Evolutionary conservation across 2,888 invertebrate genomes (phyloP), one percentile per base, ranked within the genome.

Genomic region (Lepeophtheirus nordmannii): DNA sequence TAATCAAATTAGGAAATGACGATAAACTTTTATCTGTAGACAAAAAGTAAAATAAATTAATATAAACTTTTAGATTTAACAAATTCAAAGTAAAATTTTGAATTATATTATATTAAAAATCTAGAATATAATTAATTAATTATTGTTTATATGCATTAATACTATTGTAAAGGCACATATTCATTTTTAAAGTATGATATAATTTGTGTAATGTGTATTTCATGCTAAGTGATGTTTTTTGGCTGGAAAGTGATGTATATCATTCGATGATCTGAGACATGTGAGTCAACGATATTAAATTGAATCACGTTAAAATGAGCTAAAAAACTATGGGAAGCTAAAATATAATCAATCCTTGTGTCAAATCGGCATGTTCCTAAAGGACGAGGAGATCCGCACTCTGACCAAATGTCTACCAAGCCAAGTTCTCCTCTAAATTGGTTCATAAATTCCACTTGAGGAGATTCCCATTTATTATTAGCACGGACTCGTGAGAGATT

Each of bases 401-500:
- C 53, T 17, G 14, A 1, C 53, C 53, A 46, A 17, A 46, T 14
- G 17, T 46, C 53, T 3, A 46, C 8, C n/a, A 46, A 17, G 14
- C 53, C 53, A 46, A 46, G 53, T 14, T 14, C 53, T 46, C 53
- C 23, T 20, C 60, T 39, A 14, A 63, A 37, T 30, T 12, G 17
- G 23, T 63, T 56, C 22, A 53, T 63, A 9, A 63, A 10, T 2
- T 63, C 53, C 22, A 56, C 37, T n/a, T 56, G 46, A 14, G 63
- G 63, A 22, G 22, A 12, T 37, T 63, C 63, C 63, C 63, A 63
- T 20, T 11, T 30, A 30, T 63, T 63, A 11, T n/a, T 14, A 23
- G 46, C 46, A 30, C 63, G 46, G 11, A 63, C 23, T 1, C 3
- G 11, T 8, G 63, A 10, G 12, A 63, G n/a, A 20, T 63, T 12